Base-by-base conservation (phyloP, 2,888 invertebrate genomes). In the Orthosia gothica region DNA sequence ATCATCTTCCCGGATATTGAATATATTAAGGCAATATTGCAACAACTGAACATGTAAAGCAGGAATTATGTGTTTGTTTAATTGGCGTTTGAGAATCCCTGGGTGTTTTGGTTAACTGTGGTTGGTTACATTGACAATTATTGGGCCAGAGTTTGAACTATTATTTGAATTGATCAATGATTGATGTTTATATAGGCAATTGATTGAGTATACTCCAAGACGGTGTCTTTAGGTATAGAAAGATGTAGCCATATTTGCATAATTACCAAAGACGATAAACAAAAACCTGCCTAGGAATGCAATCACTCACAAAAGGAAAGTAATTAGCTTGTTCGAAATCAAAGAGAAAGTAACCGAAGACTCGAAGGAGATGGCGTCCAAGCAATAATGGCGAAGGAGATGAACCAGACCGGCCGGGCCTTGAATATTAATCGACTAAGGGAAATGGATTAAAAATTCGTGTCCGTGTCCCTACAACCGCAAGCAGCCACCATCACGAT, bases 401-500 rank as follows among this genome's bases (percentile, higher is more conserved):
- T 97, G 97, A 97, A 94, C 96, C 97, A 97, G 97, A 96, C 97
- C 94, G 87, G 93, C 90, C 96, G 94, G 91, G 96, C 89, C 93
- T 92, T 97, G 97, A 97, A 97, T 97, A 96, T 97, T 97, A 97
- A 97, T 97, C 95, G 95, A 93, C 95, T 91, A 88, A 91, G 93
- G 96, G 96, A 96, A 96, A 97, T 96, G 95, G 97, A 97, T 97
- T 97, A 97, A 97, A 96, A 96, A 96, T 95, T 95, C 83, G 83
- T 82, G 80, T 82, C 96, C 94, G 91, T 95, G 95, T 95, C 92
- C 88, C 84, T 88, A 93, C 94, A 92, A 93, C 93, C 90, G 91
- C 89, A 82, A 70, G 90, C 70, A 45, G 71, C 58, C 84, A 92
- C 90, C 90, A 88, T 90, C 93, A 90, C 94, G 93, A 94, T 94